These are phyloP conservation scores for Ophonus ardosiacus DNA, from an alignment of 2,888 invertebrate species.

Conservation along the genomic window DNA sequence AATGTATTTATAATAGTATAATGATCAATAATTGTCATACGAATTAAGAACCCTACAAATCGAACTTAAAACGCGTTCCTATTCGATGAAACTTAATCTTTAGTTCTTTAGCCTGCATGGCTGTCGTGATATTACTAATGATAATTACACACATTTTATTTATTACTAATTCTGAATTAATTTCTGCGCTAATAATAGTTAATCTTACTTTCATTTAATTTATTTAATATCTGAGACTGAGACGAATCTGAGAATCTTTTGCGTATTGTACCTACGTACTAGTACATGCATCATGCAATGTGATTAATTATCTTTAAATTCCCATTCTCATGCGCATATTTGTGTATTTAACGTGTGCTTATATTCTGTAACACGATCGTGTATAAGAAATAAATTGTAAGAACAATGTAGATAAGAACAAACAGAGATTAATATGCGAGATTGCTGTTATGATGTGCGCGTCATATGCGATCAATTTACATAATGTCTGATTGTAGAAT, in stretches of 20 bases:
- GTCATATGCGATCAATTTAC: conserved; percentile 52
- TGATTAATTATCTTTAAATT: conserved; percentile 50
- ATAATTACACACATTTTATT: too few relatives aligned
- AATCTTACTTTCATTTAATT: too few relatives aligned
- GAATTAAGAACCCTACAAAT: too few relatives aligned
- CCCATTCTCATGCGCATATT: conserved; percentile 51
- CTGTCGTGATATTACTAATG: too few relatives aligned
- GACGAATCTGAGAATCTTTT: background rate
- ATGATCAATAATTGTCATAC: too few relatives aligned
- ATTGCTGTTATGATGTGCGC: conserved; percentile 44
- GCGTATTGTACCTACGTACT: background rate
- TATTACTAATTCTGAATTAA: too few relatives aligned
- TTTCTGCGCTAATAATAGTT: too few relatives aligned
- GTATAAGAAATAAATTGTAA: conserved; percentile 55
- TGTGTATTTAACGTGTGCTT: conserved; percentile 46
- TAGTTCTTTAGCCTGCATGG: too few relatives aligned
- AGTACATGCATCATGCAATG: conserved; percentile 19
- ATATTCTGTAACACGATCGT: conserved; percentile 54
- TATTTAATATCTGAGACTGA: background rate
- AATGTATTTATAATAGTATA: too few relatives aligned
- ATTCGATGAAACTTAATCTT: too few relatives aligned
- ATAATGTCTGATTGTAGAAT: conserved; percentile 43
- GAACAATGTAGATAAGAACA: conserved; percentile 54
- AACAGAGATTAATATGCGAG: conserved; percentile 51
- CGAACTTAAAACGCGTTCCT: too few relatives aligned